phyloP scores from a whole-genome alignment of 2,797 vertebrate species.

The Mormyrus proboscirostris region DNA sequence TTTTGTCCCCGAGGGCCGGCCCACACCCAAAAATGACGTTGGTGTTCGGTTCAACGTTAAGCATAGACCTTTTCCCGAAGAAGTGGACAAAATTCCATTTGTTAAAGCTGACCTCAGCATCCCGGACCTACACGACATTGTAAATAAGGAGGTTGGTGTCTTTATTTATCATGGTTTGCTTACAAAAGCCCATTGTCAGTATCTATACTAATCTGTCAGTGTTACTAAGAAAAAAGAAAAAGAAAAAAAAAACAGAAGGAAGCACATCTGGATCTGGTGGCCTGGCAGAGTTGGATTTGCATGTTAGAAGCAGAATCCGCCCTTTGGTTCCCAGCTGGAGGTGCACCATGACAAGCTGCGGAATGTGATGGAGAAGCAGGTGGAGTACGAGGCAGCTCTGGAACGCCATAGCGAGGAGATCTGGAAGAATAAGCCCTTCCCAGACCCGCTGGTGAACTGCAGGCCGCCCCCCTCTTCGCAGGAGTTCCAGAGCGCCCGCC shows the following conservation, averaged over 20 bases:
- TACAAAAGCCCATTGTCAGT: background rate
- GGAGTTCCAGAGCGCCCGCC: constrained; percentile 80
- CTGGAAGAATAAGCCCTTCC: constrained; percentile 72
- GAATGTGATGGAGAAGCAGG: constrained; percentile 72
- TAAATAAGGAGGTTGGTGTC: constrained; percentile 70
- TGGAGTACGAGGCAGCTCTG: constrained; percentile 68
- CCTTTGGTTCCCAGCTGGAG: constrained; percentile 60
- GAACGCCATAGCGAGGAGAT: constrained; percentile 78
- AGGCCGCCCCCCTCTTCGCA: constrained; percentile 70
- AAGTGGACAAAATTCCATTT: constrained; percentile 86
- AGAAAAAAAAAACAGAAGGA: background rate
- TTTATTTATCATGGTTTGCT: background rate
- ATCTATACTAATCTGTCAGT: background rate
- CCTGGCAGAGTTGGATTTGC: background rate
- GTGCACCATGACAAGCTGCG: constrained; percentile 76
- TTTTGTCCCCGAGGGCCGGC: constrained; percentile 67
- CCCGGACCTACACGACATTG: constrained; percentile 74
- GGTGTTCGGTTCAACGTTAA: constrained; percentile 70
- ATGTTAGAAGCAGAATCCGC: background rate
- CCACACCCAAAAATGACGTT: constrained; percentile 67
- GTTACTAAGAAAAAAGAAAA: background rate
- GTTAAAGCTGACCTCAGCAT: constrained; percentile 86
- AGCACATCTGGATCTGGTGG: background rate
- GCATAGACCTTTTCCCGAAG: constrained; percentile 88
- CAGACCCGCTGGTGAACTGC: constrained; percentile 64